Base-by-base conservation (phyloP, 2,888 invertebrate genomes). In the Lepetodrilus schrolli region DNA sequence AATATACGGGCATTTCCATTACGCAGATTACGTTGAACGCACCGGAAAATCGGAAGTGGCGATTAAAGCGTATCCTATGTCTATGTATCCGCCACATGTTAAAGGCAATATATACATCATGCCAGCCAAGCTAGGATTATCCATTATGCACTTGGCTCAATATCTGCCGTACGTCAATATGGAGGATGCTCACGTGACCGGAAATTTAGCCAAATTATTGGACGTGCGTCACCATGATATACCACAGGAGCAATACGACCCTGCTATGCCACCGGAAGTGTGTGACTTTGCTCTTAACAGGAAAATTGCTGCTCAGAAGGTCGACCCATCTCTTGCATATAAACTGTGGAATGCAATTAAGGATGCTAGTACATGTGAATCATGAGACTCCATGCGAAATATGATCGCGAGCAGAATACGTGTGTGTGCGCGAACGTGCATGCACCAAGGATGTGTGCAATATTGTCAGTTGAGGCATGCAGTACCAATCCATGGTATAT, bases 131-230 rank as follows among this genome's bases (percentile, higher is more conserved):
- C 75, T 82, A 13, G 77, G 78, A 4, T 21, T 74, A 13, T 47
- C 77, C 10, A 68, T 84, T 43, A 78, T 80, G 30, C 75, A 68
- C 43, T 65, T 75, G 7, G 80, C 84, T 0, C 80, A 83, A 65
- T 80, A 80, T 65, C 66, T 83, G 70, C 84, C 84, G 2, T 79
- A 81, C 38, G 66, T 84, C 10, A 79, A 80, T 7, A 81, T 85
- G 48, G 86, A 84, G 66, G 86, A 86, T 37, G 86, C 79, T 17
- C 83, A 82, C 47, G 78, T 86, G 4, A 84, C 86, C 10, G 86
- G 86, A 1, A 78, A 80, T 47, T 74, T 86, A 2, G 77, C 80
- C 0, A 79, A 78, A 68, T 66, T 80, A 4, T 70, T 82, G 34
- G 76, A 66, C 21, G 36, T 38, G 1, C 36, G 66, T 38, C 66